These are phyloP conservation scores for Bombus difficillimus DNA, from an alignment of 1,140 invertebrate species.

Conservation along the genomic window DNA sequence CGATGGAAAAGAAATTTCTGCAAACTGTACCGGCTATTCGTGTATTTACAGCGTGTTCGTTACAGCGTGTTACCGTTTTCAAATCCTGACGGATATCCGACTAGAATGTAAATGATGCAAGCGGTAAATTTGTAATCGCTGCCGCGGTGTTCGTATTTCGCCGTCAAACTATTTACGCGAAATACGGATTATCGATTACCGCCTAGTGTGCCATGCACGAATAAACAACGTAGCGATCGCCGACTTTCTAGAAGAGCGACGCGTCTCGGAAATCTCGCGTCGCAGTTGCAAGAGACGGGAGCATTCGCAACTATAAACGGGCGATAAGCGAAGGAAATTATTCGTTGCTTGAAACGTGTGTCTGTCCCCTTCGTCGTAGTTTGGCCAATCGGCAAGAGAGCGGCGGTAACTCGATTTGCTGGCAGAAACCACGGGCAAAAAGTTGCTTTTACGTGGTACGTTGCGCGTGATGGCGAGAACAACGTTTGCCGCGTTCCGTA, in stretches of 20 bases:
- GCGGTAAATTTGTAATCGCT: background rate
- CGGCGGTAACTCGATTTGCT: slow-evolving; percentile 2
- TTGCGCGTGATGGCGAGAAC: slow-evolving; percentile 34
- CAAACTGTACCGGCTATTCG: background rate
- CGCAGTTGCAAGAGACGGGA: background rate
- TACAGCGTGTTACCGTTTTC: background rate
- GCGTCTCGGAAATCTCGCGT: too few relatives aligned
- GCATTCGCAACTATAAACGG: background rate
- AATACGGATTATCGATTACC: too few relatives aligned
- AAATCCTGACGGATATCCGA: background rate
- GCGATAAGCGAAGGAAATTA: background rate
- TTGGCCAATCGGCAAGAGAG: background rate
- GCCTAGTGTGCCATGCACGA: too few relatives aligned
- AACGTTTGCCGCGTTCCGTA: slow-evolving; percentile 31
- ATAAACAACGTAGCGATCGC: too few relatives aligned
- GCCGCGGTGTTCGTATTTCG: background rate
- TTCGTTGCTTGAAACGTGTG: background rate
- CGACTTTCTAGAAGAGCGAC: too few relatives aligned
- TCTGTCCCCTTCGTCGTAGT: slow-evolving; percentile 5
- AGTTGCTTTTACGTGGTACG: slow-evolving; percentile 59
- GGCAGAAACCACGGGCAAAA: slow-evolving; percentile 58
- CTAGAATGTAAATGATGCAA: background rate
- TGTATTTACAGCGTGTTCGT: background rate
- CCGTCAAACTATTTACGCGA: too few relatives aligned
- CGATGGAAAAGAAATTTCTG: background rate